A percentile compares a stretch with the other conserved stretches of the same genome.
These are phyloP conservation scores for Oxyruncus cristatus DNA, from an alignment of 2,113 vertebrate genomes.

Conservation along the genomic window DNA sequence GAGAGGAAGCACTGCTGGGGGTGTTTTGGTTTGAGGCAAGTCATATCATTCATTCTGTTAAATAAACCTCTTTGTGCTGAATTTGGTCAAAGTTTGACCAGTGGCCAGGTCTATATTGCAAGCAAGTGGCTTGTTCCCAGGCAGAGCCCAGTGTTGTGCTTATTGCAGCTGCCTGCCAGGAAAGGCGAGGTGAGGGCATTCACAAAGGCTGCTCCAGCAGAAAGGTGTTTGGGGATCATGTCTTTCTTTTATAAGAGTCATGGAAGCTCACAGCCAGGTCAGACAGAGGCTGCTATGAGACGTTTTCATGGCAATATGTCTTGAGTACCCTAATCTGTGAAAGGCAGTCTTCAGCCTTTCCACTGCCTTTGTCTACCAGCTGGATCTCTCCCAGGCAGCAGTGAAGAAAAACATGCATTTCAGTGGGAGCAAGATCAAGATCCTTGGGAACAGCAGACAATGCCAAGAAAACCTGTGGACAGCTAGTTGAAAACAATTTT, in stretches of 20 bases:
- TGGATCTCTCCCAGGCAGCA: not conserved
- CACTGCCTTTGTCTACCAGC: not conserved
- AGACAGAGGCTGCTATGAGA: not conserved
- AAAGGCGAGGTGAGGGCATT: accelerated
- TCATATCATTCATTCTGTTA: not conserved
- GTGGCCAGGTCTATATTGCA: not conserved
- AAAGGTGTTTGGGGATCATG: not conserved
- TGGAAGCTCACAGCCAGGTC: not conserved
- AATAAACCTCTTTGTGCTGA: not conserved
- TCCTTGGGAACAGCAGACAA: not conserved
- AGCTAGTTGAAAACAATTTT: slow-evolving; percentile 35
- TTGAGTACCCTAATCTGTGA: not conserved
- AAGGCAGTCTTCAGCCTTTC: not conserved
- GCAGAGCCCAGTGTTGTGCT: not conserved
- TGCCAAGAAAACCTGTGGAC: slow-evolving; percentile 38
- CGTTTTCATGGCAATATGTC: not conserved
- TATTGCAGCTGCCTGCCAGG: not conserved
- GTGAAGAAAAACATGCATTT: not conserved
- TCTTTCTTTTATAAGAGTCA: not conserved
- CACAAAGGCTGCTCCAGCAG: not conserved
- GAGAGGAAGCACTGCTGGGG: not conserved
- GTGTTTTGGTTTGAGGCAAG: not conserved
- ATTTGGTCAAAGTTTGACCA: not conserved
- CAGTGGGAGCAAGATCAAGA: not conserved
- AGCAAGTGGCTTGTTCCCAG: accelerated